Evolutionary conservation across 2,797 vertebrate species (phyloP).

Genomic region (Tolypeutes matacus): DNA sequence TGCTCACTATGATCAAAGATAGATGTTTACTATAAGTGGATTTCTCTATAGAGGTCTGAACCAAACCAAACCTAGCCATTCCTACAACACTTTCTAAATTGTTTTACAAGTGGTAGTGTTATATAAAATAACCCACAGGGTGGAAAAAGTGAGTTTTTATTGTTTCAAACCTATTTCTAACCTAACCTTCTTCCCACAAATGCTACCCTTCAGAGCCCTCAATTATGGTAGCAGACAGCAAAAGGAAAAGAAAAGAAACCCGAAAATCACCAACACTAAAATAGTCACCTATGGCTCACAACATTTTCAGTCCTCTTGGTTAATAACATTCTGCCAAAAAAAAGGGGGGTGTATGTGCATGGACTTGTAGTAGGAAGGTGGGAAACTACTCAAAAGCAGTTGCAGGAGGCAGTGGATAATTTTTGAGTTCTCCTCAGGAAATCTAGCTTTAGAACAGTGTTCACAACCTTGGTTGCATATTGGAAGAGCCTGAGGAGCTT

Average conservation of each 20-base stretch:
- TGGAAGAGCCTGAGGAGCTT: not conserved
- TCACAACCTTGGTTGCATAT: not conserved
- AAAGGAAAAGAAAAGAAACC: slow-evolving; percentile 57
- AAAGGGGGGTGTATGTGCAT: not conserved
- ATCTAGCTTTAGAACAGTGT: slow-evolving; percentile 1
- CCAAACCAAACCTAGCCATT: slow-evolving; percentile 48
- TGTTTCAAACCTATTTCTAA: slow-evolving; percentile 59
- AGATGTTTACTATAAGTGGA: slow-evolving; percentile 33
- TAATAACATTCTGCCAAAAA: slow-evolving; percentile 53
- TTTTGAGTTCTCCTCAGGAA: slow-evolving; percentile 25
- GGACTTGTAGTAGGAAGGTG: not conserved
- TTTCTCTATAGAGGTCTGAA: not conserved
- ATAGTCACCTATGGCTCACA: slow-evolving; percentile 13
- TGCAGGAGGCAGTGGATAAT: not conserved
- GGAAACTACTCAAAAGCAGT: not conserved
- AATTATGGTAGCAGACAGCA: slow-evolving; percentile 28
- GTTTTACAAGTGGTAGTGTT: slow-evolving; percentile 41
- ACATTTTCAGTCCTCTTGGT: not conserved
- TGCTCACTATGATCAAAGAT: slow-evolving; percentile 36
- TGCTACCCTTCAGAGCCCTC: not conserved
- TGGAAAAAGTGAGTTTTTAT: slow-evolving; percentile 54
- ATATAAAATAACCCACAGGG: slow-evolving; percentile 49
- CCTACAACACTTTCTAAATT: slow-evolving; percentile 61
- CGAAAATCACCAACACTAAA: slow-evolving; percentile 59
- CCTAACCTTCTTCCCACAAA: slow-evolving; percentile 64